A percentile compares a stretch with the other conserved stretches of the same genome.
phyloP scores from a whole-genome alignment of 2,113 vertebrate genomes.

The Microtus pennsylvanicus region DNA sequence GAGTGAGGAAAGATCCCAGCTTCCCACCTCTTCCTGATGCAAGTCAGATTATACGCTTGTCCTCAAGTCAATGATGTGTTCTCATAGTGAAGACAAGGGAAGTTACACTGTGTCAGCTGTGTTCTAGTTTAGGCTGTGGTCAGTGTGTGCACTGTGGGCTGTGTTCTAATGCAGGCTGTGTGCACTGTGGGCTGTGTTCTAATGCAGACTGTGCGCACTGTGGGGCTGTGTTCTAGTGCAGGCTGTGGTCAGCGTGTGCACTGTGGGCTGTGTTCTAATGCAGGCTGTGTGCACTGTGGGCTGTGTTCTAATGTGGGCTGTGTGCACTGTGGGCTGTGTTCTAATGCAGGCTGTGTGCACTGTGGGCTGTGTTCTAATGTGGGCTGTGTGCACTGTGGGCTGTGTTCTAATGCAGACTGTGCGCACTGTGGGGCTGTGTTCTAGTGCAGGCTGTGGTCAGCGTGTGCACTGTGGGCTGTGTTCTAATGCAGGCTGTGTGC shows the following conservation, averaged over 20 bases:
- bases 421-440: neutral
- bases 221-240: neutral
- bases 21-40: neutral
- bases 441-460: too few species aligned
- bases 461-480: too few species aligned
- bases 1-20: neutral
- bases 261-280: too few species aligned
- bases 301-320: neutral
- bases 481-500: too few species aligned
- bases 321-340: too few species aligned
- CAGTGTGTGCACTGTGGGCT: neutral
- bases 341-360: too few species aligned
- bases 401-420: too few species aligned
- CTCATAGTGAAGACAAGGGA: neutral
- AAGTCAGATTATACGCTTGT: neutral
- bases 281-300: neutral
- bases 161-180: neutral
- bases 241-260: neutral
- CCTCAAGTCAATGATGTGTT: neutral
- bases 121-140: neutral
- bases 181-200: neutral
- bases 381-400: too few species aligned
- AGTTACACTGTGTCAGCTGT: neutral
- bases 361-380: too few species aligned
- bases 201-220: neutral